phyloP scores from a whole-genome alignment of 2,888 invertebrate species.

The Napeogenes inachia region DNA sequence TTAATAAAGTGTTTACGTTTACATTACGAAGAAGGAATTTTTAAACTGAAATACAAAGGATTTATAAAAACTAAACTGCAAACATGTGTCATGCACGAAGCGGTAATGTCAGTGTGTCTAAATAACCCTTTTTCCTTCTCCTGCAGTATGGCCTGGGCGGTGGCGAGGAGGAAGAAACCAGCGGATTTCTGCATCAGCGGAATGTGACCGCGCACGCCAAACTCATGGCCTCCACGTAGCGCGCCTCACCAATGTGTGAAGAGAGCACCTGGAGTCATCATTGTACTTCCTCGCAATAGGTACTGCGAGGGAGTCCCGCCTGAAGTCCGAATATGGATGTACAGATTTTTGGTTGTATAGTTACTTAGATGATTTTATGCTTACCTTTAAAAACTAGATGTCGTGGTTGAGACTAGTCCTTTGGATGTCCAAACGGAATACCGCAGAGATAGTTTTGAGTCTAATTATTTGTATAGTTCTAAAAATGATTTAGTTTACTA shows the following conservation, averaged over 20 bases:
- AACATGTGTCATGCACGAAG: too few relatives aligned
- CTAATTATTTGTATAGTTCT: constrained; percentile 14
- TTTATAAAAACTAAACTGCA: too few relatives aligned
- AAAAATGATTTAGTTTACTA: not conserved
- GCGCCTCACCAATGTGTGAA: constrained; percentile 5
- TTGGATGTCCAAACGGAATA: constrained; percentile 1
- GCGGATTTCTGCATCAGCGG: constrained; percentile 89
- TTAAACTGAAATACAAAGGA: too few relatives aligned
- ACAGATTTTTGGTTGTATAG: constrained; percentile 15
- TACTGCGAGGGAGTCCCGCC: not conserved
- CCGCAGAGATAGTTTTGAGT: not conserved
- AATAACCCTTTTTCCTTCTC: constrained; percentile 1
- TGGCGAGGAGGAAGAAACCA: constrained; percentile 77
- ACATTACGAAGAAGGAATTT: too few relatives aligned
- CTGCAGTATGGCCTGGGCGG: constrained; percentile 64
- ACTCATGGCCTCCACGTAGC: constrained; percentile 89
- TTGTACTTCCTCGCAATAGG: too few relatives aligned
- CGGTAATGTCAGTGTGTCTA: not conserved
- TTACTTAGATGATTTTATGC: constrained; percentile 13
- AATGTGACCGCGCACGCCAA: constrained; percentile 91
- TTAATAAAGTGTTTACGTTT: not conserved
- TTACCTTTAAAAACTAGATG: constrained; percentile 2
- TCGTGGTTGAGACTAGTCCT: not conserved
- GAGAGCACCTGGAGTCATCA: not conserved
- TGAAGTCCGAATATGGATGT: not conserved